Conservation (phyloP, 1,140 invertebrate genomes). For the Brachionus angularis region DNA sequence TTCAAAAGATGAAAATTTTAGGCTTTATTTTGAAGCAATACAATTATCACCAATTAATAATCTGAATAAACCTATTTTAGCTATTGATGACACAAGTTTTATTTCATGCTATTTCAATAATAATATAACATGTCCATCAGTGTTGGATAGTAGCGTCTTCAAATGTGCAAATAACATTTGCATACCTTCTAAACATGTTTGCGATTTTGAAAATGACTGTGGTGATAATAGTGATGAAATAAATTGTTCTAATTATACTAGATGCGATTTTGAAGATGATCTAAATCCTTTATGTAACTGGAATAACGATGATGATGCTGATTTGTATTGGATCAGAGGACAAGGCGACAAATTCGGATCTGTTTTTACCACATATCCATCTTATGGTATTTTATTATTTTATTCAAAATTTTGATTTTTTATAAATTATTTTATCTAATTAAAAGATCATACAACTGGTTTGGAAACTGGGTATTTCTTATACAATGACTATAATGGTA, state of each 20-base stretch:
- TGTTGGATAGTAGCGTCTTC: neutral
- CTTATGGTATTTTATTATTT: neutral
- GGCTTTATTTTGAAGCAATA: constrained; percentile 38
- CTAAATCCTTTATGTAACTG: constrained; percentile 12
- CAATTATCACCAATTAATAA: too few relatives aligned
- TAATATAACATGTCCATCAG: constrained; percentile 22
- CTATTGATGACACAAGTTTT: constrained; percentile 36
- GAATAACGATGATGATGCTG: constrained; percentile 36
- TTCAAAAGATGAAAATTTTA: constrained; percentile 4
- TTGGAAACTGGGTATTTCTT: neutral
- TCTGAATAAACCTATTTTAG: constrained; percentile 18
- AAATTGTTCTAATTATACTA: constrained; percentile 2
- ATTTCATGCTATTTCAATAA: constrained; percentile 15
- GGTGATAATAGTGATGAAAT: constrained; percentile 34
- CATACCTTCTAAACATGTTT: constrained; percentile 13
- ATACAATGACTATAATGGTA: constrained; percentile 12
- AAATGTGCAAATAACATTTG: constrained; percentile 13
- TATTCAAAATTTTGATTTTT: neutral
- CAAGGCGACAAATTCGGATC: constrained; percentile 1
- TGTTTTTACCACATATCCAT: neutral
- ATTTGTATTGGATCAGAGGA: constrained; percentile 2
- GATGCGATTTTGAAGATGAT: constrained; percentile 42
- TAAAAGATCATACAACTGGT: constrained; percentile 2
- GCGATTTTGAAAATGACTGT: constrained; percentile 36
- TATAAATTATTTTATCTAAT: neutral